Evolutionary conservation across 2,113 vertebrate genomes (phyloP), one percentile per base, ranked within the genome.

Genomic region (Sapajus apella): DNA sequence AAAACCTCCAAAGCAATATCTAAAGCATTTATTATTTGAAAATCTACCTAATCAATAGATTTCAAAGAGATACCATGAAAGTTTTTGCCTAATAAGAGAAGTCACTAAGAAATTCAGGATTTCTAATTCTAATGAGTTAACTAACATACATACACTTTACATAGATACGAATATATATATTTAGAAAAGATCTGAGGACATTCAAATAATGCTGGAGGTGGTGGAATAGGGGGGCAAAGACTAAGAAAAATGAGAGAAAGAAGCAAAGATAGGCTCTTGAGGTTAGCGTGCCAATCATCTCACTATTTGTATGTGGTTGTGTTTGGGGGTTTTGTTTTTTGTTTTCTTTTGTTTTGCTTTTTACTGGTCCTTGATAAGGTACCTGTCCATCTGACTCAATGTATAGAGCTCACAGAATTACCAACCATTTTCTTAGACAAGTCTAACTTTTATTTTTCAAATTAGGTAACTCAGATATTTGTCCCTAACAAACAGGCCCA

Each of bases 1-100:
- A 92, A 96, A 94, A 87, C 5, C 21, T 96, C 45, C 37, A 84
- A 70, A 85, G 66, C 12, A 40, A 66, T 86, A 91, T 72, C 79
- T 56, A 91, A 95, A 91, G 35, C 37, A 89, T 85, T 84, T 64
- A 52, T 64, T 96, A 25, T 94, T 73, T 83, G 64, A 97, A 89
- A 95, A 93, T 30, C 37, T 75, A 56, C 50, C 17, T 87, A 81
- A 81, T 94, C 66, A 55, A 58, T 5, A 82, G 58, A 91, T 94
- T 95, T 77, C 45, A 50, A 68, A 40, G n/a, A 94, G 68, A 25
- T 37, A 66, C 80, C 5, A 86, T 79, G 20, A 37, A n/a, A 86
- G 27, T 87, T 95, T 61, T n/a, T 20, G 27, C 43, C 35, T 87
- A 90, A 45, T 13, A 61, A 90, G 73, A 95, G n/a, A 95, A 83